Conservation (phyloP, 2,113 vertebrate species). For the Cryptotis parvus region DNA sequence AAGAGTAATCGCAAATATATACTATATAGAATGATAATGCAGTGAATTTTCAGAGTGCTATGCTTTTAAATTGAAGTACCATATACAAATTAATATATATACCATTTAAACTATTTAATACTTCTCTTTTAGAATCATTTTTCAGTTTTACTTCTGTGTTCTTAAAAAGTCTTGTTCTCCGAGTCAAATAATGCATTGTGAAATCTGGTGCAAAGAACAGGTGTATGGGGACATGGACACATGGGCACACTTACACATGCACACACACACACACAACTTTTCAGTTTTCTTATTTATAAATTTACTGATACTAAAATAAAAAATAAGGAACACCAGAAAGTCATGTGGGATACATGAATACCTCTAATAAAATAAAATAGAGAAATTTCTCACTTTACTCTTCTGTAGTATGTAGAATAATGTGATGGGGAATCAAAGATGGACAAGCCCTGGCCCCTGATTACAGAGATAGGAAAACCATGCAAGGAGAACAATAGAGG, state of each 20-base stretch:
- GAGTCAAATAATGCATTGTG: constrained; percentile 51
- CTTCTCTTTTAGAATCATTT: constrained; percentile 64
- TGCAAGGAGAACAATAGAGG: too few relatives aligned
- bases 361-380: constrained; percentile 19
- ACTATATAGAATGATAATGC: background rate
- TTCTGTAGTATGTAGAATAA: too few relatives aligned
- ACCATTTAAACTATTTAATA: constrained; percentile 70
- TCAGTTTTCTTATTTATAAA: constrained; percentile 65
- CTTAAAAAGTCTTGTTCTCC: constrained; percentile 58
- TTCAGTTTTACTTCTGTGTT: constrained; percentile 71
- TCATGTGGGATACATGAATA: constrained; percentile 8
- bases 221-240: background rate
- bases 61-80: constrained; percentile 60
- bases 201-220: constrained; percentile 67
- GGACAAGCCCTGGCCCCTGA: too few relatives aligned
- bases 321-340: constrained; percentile 43
- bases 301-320: constrained; percentile 39
- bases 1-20: constrained; percentile 24
- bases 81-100: constrained; percentile 12
- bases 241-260: background rate
- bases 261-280: fast-evolving
- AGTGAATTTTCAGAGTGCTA: constrained; percentile 24
- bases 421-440: too few relatives aligned
- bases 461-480: too few relatives aligned
- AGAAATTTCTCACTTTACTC: background rate